Base-by-base conservation (phyloP, 2,888 invertebrate genomes). In the Trissolcus japonicus region DNA sequence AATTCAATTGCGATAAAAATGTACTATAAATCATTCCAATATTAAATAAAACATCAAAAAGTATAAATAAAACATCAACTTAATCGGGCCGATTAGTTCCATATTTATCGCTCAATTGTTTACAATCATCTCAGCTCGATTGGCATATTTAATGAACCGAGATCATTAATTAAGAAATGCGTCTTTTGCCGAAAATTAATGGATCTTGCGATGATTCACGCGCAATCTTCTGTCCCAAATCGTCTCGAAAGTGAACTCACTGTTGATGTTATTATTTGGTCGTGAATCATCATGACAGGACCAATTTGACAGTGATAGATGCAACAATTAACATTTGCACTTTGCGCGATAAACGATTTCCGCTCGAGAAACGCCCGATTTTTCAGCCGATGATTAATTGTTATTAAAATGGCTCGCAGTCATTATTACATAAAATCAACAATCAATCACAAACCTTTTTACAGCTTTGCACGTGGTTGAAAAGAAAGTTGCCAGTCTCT, bases 401-500 rank as follows among this genome's bases (percentile, higher is more conserved):
- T 46, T 60, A 35, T 29, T 50, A 46, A 46, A 35, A 35, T 11
- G 35, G 35, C 35, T 11, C 9, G 11, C 35, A 35, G 35, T 35
- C 7, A 9, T n/a, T 14, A 46, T 46, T 46, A 46, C 14, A 46
- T 16, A 46, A n/a, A n/a, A 46, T 9, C 16, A 16, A 46, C 46
- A 46, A 46, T 46, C 16, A 46, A 46, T 46, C 16, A 16, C 46
- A 51, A 16, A 40, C 17, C n/a, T 60, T 50, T n/a, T 84, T 57
- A 87, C 13, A 87, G 81, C 68, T 86, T 86, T 6, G 86, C 82
- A 16, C 75, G 66, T 21, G 86, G 83, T 35, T 81, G 71, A 62
- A 80, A 78, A 63, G 83, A 83, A 11, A 92, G 85, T 59, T 91
- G 87, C 92, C 92, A 92, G 46, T 91, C 91, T 6, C 90, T 89